Evolutionary conservation across 1,140 invertebrate species (phyloP), one percentile per base, ranked within the genome.

Genomic region (Metopolophium dirhodum): DNA sequence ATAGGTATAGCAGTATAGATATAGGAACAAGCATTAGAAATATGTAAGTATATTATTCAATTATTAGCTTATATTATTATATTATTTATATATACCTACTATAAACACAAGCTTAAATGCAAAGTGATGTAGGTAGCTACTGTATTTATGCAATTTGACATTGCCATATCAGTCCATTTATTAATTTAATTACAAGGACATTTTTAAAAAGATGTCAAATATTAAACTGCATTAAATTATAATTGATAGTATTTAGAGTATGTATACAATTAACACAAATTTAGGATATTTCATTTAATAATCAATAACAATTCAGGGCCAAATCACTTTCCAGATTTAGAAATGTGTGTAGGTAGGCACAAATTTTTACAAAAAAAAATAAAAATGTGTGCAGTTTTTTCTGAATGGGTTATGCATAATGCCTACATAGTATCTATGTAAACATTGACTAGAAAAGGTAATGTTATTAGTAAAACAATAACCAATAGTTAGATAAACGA

Each of bases 111-210:
- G 1, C 47, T 11, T 23, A 37, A 35, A 51, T 88, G 26, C 30
- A 51, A 51, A 86, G 18, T 49, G 30, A 35, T 30, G 45, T 47
- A 41, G 41, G 6, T 87, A 51, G 14, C 18, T 20, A 77, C 61
- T 77, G 61, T 18, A 51, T 87, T 87, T 9, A 7, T 23, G 37
- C 23, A 26, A 26, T 41, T 77, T 85, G 7, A 61, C 54, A 61
- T 90, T 61, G 54, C 61, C 26, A 37, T 68, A 47, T 23, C 14
- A 89, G 54, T 89, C 23, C 23, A 90, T 90, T 1, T 45, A 68
- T 47, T 61, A 68, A n/a, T 90, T 61, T 90, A 90, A 61, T 68
- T 22, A 90, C 89, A 90, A 90, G 89, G 89, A 30, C 57, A 90
- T 90, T 68, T 45, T 90, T 7, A n/a, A 90, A 57, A 57, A 26